Conservation (phyloP, 2,888 invertebrate species). For the Drosophila barbarae region DNA sequence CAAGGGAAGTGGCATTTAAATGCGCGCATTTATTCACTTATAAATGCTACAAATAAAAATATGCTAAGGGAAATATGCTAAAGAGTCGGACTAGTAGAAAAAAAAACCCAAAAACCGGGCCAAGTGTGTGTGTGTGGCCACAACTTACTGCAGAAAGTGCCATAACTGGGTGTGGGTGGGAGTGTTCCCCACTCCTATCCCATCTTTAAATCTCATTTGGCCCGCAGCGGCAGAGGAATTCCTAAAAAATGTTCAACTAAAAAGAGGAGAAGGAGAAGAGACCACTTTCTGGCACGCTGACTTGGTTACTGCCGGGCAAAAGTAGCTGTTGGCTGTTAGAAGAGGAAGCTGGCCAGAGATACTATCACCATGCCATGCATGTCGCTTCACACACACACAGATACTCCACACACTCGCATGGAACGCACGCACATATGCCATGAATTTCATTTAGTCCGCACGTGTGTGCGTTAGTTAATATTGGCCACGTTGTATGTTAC, state of each 20-base stretch:
- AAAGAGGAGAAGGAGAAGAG: neutral
- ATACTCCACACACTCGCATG: conserved; percentile 32
- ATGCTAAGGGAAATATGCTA: conserved; percentile 68
- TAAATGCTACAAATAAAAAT: conserved; percentile 73
- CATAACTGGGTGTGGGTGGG: conserved; percentile 27
- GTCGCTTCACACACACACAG: conserved; percentile 56
- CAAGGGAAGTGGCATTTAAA: conserved; percentile 67
- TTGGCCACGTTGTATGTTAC: conserved; percentile 57
- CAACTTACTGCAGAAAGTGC: conserved; percentile 50
- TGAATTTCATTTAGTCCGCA: conserved; percentile 71
- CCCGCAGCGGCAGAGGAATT: conserved; percentile 66
- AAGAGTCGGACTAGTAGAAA: conserved; percentile 49
- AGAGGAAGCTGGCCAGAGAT: conserved; percentile 50
- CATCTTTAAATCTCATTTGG: conserved; percentile 71
- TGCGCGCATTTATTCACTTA: conserved; percentile 75
- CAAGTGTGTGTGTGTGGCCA: conserved; percentile 67
- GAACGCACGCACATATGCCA: conserved; percentile 72
- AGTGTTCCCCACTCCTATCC: conserved; percentile 12
- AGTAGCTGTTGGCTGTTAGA: conserved; percentile 53
- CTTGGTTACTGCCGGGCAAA: conserved; percentile 33
- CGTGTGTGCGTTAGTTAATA: conserved; percentile 74
- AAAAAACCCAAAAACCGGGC: conserved; percentile 57
- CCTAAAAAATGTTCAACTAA: conserved; percentile 38
- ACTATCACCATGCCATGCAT: conserved; percentile 70
- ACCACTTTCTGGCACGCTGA: conserved; percentile 43